These are phyloP conservation scores for Papilio helenus DNA, from an alignment of 1,140 invertebrate genomes.

Conservation along the genomic window DNA sequence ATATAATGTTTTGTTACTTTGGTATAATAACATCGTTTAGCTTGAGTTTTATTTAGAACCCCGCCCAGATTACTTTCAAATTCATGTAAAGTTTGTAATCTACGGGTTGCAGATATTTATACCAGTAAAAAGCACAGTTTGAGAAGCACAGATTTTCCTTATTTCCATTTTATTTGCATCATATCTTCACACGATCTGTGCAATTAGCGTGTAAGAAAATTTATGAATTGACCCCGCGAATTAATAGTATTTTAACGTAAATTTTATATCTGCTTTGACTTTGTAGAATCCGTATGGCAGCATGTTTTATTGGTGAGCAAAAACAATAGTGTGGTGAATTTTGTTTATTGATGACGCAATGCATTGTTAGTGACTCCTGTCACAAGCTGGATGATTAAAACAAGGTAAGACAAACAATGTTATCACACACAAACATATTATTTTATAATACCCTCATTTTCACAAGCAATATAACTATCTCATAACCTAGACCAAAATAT, in stretches of 20 bases:
- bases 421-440: conserved; percentile 35
- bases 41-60: background rate
- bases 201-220: background rate
- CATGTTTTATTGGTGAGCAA: conserved; percentile 12
- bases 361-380: conserved; percentile 35
- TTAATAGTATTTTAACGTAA: background rate
- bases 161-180: background rate
- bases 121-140: background rate
- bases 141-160: background rate
- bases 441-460: conserved; percentile 26
- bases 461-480: background rate
- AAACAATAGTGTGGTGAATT: conserved; percentile 38
- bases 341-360: conserved; percentile 35
- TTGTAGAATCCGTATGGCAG: background rate
- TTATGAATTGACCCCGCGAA: background rate
- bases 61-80: background rate
- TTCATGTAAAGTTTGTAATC: no score
- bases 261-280: background rate
- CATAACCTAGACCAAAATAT: background rate
- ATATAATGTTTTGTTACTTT: background rate
- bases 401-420: conserved; percentile 19
- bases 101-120: no score
- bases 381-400: conserved; percentile 34
- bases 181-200: background rate
- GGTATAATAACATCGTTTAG: background rate